A percentile compares a stretch with the other conserved stretches of the same genome.
Evolutionary conservation across 2,797 vertebrate genomes (phyloP).

Genomic region (Rhabdophis nuchalis): DNA sequence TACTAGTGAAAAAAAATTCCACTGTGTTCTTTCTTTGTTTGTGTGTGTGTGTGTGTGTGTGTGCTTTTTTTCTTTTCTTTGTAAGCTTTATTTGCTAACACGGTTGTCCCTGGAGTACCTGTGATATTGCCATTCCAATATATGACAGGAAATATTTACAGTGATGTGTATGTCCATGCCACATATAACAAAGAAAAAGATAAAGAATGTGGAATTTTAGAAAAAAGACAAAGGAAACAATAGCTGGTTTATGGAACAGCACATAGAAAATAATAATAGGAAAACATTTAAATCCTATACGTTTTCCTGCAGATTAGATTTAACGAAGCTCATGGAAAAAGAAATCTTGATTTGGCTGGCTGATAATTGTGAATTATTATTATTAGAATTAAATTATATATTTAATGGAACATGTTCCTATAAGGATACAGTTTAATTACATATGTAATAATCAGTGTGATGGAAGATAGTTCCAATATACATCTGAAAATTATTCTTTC

Average conservation of each 20-base stretch:
- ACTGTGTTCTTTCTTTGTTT: conserved; percentile 16
- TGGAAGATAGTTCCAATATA: background rate
- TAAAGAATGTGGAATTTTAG: conserved; percentile 54
- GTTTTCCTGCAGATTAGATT: background rate
- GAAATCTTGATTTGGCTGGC: conserved; percentile 19
- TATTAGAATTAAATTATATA: background rate
- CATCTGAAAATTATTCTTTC: conserved; percentile 15
- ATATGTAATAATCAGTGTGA: background rate
- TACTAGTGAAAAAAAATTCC: conserved; percentile 38
- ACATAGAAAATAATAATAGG: conserved; percentile 55
- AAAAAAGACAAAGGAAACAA: conserved; percentile 61
- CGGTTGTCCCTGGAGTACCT: conserved; percentile 62
- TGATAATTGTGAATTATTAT: conserved; percentile 33
- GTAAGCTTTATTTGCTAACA: conserved; percentile 49
- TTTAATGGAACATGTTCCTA: background rate
- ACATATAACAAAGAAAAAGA: conserved; percentile 55
- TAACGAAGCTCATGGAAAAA: conserved; percentile 26
- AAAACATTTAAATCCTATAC: background rate
- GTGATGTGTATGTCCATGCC: conserved; percentile 46
- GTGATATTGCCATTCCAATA: conserved; percentile 66
- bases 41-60: background rate
- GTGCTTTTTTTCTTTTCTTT: conserved; percentile 18
- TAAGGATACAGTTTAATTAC: background rate
- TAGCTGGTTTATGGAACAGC: conserved; percentile 64
- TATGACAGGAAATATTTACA: conserved; percentile 70